Conservation (phyloP, 2,797 vertebrate species). For the Eospalax fontanierii region DNA sequence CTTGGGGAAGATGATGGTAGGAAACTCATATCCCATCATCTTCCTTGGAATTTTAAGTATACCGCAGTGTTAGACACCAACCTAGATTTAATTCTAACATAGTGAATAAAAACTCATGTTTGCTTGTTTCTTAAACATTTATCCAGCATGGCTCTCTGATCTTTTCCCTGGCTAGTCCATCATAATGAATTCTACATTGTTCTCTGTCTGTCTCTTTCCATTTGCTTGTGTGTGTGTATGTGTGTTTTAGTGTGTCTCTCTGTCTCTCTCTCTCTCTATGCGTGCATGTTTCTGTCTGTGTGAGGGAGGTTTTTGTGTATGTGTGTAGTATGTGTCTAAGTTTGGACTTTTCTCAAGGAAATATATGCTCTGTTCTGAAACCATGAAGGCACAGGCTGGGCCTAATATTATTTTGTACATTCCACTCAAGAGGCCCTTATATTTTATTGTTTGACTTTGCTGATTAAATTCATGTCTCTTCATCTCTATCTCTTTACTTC, state of each 20-base stretch:
- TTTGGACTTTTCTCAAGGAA: not conserved
- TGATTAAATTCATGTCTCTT: not conserved
- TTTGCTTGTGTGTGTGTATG: too few relatives aligned
- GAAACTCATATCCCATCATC: not conserved
- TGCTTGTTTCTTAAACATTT: not conserved
- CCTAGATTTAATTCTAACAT: not conserved
- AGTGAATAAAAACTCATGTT: not conserved
- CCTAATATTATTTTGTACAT: not conserved
- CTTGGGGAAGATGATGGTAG: not conserved
- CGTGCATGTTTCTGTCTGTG: too few relatives aligned
- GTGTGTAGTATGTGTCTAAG: not conserved
- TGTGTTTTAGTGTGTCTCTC: too few relatives aligned
- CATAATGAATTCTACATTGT: not conserved
- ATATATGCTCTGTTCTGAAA: not conserved
- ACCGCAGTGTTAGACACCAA: not conserved
- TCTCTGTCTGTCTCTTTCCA: too few relatives aligned
- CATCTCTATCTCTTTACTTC: not conserved
- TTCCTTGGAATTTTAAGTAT: not conserved
- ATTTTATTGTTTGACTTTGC: conserved; percentile 14
- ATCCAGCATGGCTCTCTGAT: not conserved
- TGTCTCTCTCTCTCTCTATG: not conserved
- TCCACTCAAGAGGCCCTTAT: not conserved
- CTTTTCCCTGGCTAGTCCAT: not conserved
- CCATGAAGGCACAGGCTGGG: not conserved
- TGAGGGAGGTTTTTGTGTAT: too few relatives aligned